These are phyloP conservation scores for Zaprionus ghesquierei DNA, from an alignment of 1,140 invertebrate genomes.

Conservation along the genomic window DNA sequence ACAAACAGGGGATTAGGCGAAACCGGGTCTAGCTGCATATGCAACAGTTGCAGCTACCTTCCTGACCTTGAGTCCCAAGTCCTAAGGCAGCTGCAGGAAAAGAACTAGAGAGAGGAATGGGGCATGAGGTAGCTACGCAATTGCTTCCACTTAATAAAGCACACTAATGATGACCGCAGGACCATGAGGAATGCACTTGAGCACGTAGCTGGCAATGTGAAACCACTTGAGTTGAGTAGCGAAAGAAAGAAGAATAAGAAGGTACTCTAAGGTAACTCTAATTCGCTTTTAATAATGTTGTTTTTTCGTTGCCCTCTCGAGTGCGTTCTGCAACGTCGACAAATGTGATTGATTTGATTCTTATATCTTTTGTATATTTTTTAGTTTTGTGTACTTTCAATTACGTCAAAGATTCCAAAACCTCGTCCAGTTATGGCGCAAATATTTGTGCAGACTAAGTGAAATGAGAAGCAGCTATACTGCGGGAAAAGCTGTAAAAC, in stretches of 20 bases:
- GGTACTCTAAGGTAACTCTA: conserved; percentile 47
- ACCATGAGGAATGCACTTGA: conserved; percentile 68
- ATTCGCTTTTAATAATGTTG: conserved; percentile 76
- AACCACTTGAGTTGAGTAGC: conserved; percentile 46
- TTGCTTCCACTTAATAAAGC: conserved; percentile 78
- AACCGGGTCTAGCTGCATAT: conserved; percentile 25
- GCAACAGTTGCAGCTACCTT: conserved; percentile 22
- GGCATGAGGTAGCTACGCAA: conserved; percentile 7
- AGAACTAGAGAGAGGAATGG: not conserved
- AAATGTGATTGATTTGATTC: conserved; percentile 42
- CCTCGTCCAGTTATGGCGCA: not conserved
- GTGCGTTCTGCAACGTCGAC: conserved; percentile 28
- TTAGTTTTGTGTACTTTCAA: conserved; percentile 74
- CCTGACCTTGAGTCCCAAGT: conserved; percentile 66
- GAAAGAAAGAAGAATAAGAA: too few relatives aligned
- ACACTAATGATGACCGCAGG: conserved; percentile 78
- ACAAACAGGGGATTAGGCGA: conserved; percentile 30
- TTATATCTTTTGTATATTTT: conserved; percentile 58
- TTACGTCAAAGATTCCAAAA: conserved; percentile 43
- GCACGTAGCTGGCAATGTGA: conserved; percentile 59
- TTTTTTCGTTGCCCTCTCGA: conserved; percentile 24
- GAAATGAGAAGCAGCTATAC: not conserved
- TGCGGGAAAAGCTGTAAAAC: too few relatives aligned
- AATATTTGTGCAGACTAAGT: conserved; percentile 47
- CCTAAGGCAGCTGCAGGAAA: not conserved